Evolutionary conservation across 2,797 vertebrate genomes (phyloP).

Genomic region (Steatocranus sp.): DNA sequence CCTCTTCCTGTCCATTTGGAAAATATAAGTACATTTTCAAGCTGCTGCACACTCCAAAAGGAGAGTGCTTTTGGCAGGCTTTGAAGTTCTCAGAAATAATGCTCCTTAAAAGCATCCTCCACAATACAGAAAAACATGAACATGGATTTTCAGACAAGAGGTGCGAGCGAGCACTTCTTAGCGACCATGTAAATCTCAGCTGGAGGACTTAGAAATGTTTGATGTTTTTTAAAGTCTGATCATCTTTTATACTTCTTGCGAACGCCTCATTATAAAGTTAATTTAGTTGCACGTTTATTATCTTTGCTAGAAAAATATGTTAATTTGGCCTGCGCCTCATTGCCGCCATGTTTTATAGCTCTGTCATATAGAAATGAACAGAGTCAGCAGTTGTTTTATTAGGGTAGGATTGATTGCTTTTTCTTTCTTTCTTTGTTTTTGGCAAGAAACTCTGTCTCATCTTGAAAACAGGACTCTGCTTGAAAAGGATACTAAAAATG

Average conservation of each 20-base stretch:
- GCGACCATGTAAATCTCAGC: conserved; percentile 53
- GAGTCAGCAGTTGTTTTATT: neutral
- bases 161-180: conserved; percentile 44
- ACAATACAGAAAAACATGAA: conserved; percentile 58
- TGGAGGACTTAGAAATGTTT: conserved; percentile 44
- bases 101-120: conserved; percentile 77
- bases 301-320: neutral
- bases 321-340: neutral
- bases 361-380: neutral
- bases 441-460: neutral
- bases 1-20: conserved; percentile 79
- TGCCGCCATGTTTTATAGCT: neutral
- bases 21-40: conserved; percentile 78
- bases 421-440: neutral
- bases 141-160: conserved; percentile 65
- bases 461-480: neutral
- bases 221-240: conserved; percentile 34
- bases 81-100: conserved; percentile 79
- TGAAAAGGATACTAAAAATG: conserved; percentile 33
- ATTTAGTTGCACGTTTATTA: neutral
- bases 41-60: conserved; percentile 62
- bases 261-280: neutral
- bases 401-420: neutral
- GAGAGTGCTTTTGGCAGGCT: conserved; percentile 76
- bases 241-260: neutral